Evolutionary conservation across 2,888 invertebrate species (phyloP).

Genomic region (Plebejus argus): DNA sequence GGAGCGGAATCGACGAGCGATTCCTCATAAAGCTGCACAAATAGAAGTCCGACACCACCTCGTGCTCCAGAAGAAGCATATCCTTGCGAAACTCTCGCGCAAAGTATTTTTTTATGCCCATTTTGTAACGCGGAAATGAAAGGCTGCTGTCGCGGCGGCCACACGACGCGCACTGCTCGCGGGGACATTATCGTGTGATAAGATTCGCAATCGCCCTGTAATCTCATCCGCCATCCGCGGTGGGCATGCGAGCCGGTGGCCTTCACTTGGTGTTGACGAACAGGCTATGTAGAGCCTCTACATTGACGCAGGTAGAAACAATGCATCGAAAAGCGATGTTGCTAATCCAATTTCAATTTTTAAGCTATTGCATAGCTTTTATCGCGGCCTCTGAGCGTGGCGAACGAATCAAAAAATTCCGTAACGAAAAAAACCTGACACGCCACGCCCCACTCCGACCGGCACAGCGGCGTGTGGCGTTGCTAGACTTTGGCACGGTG

Average conservation of each 20-base stretch:
- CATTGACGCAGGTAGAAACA: neutral
- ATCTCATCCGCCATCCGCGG: neutral
- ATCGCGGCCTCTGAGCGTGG: too few relatives aligned
- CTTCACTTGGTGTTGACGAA: too few relatives aligned
- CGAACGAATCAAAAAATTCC: too few relatives aligned
- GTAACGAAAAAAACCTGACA: too few relatives aligned
- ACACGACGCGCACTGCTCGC: conserved; percentile 14
- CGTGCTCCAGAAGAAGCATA: conserved; percentile 56
- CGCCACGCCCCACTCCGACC: too few relatives aligned
- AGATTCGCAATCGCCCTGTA: conserved; percentile 32
- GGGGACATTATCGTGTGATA: conserved; percentile 20
- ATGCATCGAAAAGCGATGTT: neutral
- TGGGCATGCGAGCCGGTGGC: neutral
- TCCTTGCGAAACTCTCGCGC: conserved; percentile 53
- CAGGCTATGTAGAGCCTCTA: neutral
- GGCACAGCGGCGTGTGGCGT: too few relatives aligned
- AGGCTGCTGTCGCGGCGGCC: conserved; percentile 1
- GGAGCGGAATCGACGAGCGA: conserved; percentile 54
- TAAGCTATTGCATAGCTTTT: too few relatives aligned
- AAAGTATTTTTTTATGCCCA: conserved; percentile 61
- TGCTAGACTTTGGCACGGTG: too few relatives aligned
- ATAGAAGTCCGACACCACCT: conserved; percentile 58
- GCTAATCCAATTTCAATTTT: too few relatives aligned
- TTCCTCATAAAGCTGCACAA: conserved; percentile 58
- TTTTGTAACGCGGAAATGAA: conserved; percentile 45